Conservation (phyloP, 2,113 vertebrate genomes). For the Toxotes jaculatrix region DNA sequence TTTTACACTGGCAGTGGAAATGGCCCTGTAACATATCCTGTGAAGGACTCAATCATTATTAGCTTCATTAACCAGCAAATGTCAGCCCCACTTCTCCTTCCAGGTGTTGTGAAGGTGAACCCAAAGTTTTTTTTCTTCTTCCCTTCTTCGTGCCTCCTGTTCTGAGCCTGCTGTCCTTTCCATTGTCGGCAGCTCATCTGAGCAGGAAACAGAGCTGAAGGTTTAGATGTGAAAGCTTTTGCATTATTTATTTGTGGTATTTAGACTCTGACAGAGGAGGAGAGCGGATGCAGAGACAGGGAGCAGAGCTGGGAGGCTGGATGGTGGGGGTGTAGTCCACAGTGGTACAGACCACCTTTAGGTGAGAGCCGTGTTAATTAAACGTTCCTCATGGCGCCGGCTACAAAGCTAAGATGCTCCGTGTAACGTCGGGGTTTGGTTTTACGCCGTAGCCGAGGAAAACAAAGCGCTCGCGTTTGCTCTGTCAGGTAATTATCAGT, state of each 20-base stretch:
- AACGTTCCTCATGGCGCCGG: constrained; percentile 12
- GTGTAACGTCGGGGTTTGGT: constrained; percentile 1
- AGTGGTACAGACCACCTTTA: not conserved
- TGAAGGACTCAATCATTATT: constrained; percentile 39
- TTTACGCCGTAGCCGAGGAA: not conserved
- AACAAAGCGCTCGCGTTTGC: constrained; percentile 20
- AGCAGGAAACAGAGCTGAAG: constrained; percentile 50
- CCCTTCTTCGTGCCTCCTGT: not conserved
- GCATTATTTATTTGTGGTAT: constrained; percentile 79
- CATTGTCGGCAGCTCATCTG: constrained; percentile 35
- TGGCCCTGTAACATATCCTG: not conserved
- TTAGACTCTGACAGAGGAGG: constrained; percentile 56
- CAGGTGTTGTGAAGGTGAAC: constrained; percentile 44
- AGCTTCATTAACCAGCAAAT: constrained; percentile 29
- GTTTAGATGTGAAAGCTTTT: constrained; percentile 56
- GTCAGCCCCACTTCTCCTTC: constrained; percentile 11
- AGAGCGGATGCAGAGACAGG: constrained; percentile 6
- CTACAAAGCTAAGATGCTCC: not conserved
- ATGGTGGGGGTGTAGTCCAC: too few relatives aligned
- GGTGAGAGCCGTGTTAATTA: constrained; percentile 57
- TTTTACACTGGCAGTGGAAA: constrained; percentile 22
- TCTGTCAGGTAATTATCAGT: constrained; percentile 43
- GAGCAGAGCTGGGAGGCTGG: not conserved
- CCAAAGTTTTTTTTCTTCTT: not conserved
- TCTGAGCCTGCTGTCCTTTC: constrained; percentile 26